Percentiles rank a stretch among this genome's conserved stretches.
Conservation (phyloP, 2,113 vertebrate species). For the Poicephalus gulielmi region DNA sequence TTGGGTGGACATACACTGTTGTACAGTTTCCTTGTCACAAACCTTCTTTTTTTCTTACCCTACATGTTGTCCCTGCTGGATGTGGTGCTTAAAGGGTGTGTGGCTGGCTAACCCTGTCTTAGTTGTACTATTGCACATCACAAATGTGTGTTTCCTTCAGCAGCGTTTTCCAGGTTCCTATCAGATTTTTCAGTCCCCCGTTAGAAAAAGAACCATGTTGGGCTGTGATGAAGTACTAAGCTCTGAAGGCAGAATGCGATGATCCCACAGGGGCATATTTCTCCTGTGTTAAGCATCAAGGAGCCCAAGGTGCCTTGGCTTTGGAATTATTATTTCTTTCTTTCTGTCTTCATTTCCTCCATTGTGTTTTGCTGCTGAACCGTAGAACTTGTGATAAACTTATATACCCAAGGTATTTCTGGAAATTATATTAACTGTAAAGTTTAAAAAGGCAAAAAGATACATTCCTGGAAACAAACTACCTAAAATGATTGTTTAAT, state of each 20-base stretch:
- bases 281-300: not conserved
- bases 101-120: not conserved
- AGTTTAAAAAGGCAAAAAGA: not conserved
- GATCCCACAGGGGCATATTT: not conserved
- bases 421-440: not conserved
- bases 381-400: not conserved
- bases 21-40: not conserved
- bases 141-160: not conserved
- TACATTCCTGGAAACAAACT: not conserved
- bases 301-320: not conserved
- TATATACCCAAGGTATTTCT: not conserved
- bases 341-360: not conserved
- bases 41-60: not conserved
- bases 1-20: too few species aligned
- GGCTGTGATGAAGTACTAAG: not conserved
- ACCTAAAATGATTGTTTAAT: not conserved
- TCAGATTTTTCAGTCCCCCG: not conserved
- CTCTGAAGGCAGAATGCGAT: not conserved
- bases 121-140: not conserved
- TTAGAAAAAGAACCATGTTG: not conserved
- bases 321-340: not conserved
- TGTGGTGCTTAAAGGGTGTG: not conserved
- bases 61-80: not conserved
- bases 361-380: not conserved
- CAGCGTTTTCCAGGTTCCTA: not conserved